Base-by-base conservation (phyloP, 2,797 vertebrate genomes). In the Cottoperca gobio region DNA sequence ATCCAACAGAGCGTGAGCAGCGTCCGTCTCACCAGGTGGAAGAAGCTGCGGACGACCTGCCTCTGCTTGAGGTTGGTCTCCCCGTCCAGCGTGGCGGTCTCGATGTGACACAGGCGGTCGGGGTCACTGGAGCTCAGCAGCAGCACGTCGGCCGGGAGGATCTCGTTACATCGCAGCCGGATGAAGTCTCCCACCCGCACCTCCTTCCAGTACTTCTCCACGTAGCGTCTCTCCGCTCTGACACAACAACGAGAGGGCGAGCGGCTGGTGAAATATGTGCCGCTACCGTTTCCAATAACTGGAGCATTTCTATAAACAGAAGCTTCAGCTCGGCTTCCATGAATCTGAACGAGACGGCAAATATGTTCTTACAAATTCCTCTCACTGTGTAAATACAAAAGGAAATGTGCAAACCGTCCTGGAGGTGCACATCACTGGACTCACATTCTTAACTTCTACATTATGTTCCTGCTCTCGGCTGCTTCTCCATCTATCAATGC, bases 41-140 rank as follows among this genome's bases (percentile, higher is more conserved):
- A 94, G 92, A 99, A 99, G 90, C 96, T 96, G 49, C 96, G 96
- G 64, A 98, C 96, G 55, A 99, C 96, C 92, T 97, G 97, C 70
- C 98, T 95, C 91, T 97, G 96, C 84, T 99, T 99, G 52, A 99
- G 95, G 91, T 98, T 99, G 86, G 97, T 99, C 94, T 99, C 98
- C 19, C 98, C 98, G 12, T 99, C 98, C 93, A 99, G 94, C 26
- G 97, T 99, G 91, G 98, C 97, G 0, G 98, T 99, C 95, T 99
- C 98, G 5, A 99, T 97, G 91, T 99, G 97, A 90, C 97, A 98
- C 68, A 99, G 93, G 6, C 97, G 97, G 61, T 98, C 97, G 0
- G 98, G 98, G 92, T 99, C 97, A 8, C 98, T 99, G 85, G 97
- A 96, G 82, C 96, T 97, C 28, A 99, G 95, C 84, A 99, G 95